Evolutionary conservation across 2,797 vertebrate genomes (phyloP).

Genomic region (Chiroxiphia lanceolata): DNA sequence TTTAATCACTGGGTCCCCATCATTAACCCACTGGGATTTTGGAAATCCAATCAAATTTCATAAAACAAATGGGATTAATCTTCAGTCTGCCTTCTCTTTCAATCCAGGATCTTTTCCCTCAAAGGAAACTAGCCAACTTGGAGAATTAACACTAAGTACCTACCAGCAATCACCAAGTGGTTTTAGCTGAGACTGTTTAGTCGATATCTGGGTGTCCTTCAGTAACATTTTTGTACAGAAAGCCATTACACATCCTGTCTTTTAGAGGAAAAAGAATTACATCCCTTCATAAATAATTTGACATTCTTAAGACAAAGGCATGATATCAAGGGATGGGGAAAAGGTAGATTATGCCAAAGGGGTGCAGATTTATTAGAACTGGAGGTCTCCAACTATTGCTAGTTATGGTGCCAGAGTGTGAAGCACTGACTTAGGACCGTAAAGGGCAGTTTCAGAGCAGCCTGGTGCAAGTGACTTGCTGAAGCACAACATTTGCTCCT

Average conservation of each 20-base stretch:
- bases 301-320: not conserved
- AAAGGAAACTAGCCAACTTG: not conserved
- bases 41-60: not conserved
- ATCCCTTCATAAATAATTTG: not conserved
- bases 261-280: not conserved
- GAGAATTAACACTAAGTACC: not conserved
- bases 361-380: not conserved
- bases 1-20: not conserved
- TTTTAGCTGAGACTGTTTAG: not conserved
- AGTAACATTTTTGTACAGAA: not conserved
- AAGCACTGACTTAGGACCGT: not conserved
- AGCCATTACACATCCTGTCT: not conserved
- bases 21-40: not conserved
- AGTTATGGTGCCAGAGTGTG: rapidly evolving
- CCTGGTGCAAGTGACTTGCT: rapidly evolving
- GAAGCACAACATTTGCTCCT: not conserved
- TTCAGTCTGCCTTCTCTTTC: not conserved
- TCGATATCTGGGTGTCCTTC: not conserved
- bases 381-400: not conserved
- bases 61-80: not conserved
- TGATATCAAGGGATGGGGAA: not conserved
- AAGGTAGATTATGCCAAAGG: not conserved
- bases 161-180: not conserved
- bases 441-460: not conserved
- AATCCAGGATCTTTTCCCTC: not conserved